Evolutionary conservation across 2,888 invertebrate species (phyloP), one percentile per base, ranked within the genome.

Genomic region (Andrena camellia): DNA sequence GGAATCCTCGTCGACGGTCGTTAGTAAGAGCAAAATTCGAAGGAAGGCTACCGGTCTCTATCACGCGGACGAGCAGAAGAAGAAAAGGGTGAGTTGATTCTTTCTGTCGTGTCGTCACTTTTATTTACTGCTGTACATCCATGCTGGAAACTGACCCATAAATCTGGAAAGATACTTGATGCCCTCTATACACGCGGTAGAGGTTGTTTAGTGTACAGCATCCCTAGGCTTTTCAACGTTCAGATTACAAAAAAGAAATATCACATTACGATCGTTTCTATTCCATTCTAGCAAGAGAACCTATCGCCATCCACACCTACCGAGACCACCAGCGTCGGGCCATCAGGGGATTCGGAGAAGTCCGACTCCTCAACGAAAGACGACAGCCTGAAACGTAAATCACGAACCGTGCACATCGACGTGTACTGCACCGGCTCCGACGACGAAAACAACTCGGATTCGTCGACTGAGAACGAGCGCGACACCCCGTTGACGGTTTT

Each of bases 351-450:
- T 6, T 74, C 84, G 10, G 89, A 89, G 20, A 85, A 71, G 60
- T 89, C 89, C 0, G 89, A 89, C 20, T 86, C 89, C 10, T 89
- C 89, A 3, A 26, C 86, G 23, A 86, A 88, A 35, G 91, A 92
- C n/a, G 90, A 90, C 52, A 86, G 88, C 67, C 82, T 89, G 1
- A 91, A 91, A 68, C 94, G 94, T 84, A 95, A 95, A 89, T 96
- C 96, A 13, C 95, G 96, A 75, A 97, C 97, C 0, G 96, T 97
- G 35, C 97, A 97, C 91, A 97, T 97, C 70, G 97, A 97, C 93
- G 97, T 97, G 2, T 97, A 97, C 90, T 97, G 97, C 90, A 97
- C 97, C 0, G 97, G 96, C 1, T 96, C 96, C 0, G 95, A 95
- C 50, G 94, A 94, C 57, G 94, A 93, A 80, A 94, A 93, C 29